Evolutionary conservation across 2,797 vertebrate genomes (phyloP).

Genomic region (Pseudocheirus occidentalis): DNA sequence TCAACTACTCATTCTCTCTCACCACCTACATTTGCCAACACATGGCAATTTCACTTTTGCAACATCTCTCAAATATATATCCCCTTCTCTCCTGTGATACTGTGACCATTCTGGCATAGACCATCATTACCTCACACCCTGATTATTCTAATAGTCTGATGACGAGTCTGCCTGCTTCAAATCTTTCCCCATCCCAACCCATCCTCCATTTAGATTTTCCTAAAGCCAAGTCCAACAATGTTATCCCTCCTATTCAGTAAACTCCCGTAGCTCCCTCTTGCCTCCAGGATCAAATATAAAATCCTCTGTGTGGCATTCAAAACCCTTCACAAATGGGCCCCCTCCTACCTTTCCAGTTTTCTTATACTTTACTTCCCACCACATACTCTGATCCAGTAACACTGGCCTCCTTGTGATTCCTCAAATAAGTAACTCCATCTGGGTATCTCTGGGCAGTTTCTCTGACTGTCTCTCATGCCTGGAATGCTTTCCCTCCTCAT

Average conservation of each 20-base stretch:
- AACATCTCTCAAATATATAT: neutral
- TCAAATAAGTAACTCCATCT: neutral
- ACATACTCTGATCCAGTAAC: neutral
- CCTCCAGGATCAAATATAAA: neutral
- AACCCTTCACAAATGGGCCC: neutral
- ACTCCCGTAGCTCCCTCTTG: neutral
- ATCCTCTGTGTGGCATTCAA: neutral
- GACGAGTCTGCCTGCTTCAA: too few species aligned
- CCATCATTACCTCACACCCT: neutral
- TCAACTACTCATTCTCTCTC: neutral
- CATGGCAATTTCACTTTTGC: neutral
- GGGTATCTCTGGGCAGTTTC: neutral
- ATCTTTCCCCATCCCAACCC: neutral
- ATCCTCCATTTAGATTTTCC: neutral
- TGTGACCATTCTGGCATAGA: neutral
- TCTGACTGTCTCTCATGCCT: neutral
- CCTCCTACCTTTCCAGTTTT: too few species aligned
- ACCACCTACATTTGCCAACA: neutral
- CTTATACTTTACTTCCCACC: too few species aligned
- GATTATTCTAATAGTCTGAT: neutral
- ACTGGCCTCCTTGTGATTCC: neutral
- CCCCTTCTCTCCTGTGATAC: neutral
- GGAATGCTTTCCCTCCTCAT: neutral
- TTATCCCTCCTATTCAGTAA: neutral
- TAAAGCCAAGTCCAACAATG: neutral